phyloP scores from a whole-genome alignment of 2,888 invertebrate genomes.

The Noctua janthina region DNA sequence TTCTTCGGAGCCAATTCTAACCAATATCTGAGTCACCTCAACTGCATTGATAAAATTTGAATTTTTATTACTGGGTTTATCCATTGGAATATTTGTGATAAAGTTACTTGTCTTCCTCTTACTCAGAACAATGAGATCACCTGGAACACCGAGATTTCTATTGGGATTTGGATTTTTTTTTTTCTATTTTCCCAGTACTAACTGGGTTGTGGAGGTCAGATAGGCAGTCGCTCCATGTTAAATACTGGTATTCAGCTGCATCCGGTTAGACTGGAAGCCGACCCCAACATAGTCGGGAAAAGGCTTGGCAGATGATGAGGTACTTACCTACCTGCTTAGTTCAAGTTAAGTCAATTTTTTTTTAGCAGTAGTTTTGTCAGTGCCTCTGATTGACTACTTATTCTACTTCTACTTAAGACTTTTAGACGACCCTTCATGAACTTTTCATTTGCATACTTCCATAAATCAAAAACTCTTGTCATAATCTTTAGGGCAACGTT shows the following conservation, averaged over 20 bases:
- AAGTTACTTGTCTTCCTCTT: neutral
- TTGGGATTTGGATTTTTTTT: no score
- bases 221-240: no score
- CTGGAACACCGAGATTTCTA: neutral
- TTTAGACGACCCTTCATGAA: neutral
- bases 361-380: neutral
- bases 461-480: slow-evolving; percentile 11
- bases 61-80: slow-evolving; percentile 29
- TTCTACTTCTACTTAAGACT: neutral
- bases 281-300: no score
- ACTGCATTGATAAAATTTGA: slow-evolving; percentile 23
- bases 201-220: no score
- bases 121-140: neutral
- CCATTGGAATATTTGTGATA: slow-evolving; percentile 3
- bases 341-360: neutral
- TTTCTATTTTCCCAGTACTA: no score
- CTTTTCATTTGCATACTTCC: neutral
- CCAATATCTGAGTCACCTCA: slow-evolving; percentile 32
- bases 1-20: neutral
- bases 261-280: no score
- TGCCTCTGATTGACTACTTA: neutral
- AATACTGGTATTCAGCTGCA: no score
- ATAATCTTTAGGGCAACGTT: neutral
- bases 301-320: no score
- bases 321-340: neutral